phyloP scores from a whole-genome alignment of 2,797 vertebrate species.

The Tolypeutes matacus region DNA sequence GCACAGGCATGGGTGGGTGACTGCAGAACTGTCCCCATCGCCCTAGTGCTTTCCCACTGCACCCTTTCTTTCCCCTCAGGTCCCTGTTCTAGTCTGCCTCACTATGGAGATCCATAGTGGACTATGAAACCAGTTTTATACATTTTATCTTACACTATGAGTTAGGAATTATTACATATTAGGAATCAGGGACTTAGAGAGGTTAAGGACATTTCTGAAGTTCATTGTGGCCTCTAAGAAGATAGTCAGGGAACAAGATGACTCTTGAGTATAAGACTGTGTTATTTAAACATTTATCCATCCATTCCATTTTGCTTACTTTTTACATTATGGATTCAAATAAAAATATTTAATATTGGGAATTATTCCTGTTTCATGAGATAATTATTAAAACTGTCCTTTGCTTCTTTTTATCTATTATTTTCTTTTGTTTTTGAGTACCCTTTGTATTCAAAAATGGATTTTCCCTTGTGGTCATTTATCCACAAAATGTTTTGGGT shows the following conservation, averaged over 20 bases:
- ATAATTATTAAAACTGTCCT: conserved; percentile 2
- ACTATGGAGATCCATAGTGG: not conserved
- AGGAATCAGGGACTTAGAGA: not conserved
- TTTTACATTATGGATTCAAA: conserved; percentile 1
- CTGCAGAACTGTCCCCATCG: too few relatives aligned
- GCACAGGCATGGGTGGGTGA: too few relatives aligned
- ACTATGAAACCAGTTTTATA: not conserved
- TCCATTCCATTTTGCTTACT: conserved; percentile 3
- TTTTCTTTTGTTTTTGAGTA: conserved; percentile 52
- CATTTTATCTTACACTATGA: conserved; percentile 25
- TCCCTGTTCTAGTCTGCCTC: not conserved
- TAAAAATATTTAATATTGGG: not conserved
- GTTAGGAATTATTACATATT: not conserved
- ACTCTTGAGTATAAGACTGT: not conserved
- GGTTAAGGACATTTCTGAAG: not conserved
- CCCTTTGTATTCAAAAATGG: conserved; percentile 29
- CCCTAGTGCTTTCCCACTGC: too few relatives aligned
- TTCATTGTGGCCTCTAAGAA: not conserved
- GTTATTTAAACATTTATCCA: not conserved
- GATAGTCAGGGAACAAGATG: not conserved
- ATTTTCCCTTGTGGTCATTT: conserved; percentile 27
- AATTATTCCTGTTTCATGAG: conserved; percentile 54
- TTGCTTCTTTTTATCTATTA: conserved; percentile 52
- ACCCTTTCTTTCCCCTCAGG: too few relatives aligned
- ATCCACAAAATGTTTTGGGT: conserved; percentile 31